Percentiles rank a stretch among this genome's conserved stretches.
Conservation (phyloP, 2,797 vertebrate genomes). For the Arctocebus calabarensis region DNA sequence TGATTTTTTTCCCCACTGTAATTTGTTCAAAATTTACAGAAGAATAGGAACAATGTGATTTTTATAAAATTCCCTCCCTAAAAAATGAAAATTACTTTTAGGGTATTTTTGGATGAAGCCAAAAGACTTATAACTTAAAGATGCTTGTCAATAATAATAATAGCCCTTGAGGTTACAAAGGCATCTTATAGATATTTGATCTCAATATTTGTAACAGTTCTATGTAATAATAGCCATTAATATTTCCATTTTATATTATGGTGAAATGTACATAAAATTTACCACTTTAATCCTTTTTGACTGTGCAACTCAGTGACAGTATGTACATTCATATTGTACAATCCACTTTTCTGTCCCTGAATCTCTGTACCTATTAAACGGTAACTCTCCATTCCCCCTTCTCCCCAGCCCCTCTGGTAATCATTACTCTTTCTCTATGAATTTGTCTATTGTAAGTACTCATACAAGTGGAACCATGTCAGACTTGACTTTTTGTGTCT, state of each 20-base stretch:
- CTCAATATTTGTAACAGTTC: neutral
- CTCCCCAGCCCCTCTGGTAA: neutral
- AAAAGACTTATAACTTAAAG: conserved; percentile 8
- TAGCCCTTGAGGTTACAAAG: neutral
- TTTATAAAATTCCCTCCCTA: neutral
- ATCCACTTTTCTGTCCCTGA: neutral
- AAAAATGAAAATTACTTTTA: neutral
- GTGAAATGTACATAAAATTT: neutral
- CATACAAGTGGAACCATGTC: neutral
- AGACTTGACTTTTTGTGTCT: conserved; percentile 4
- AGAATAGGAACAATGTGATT: neutral
- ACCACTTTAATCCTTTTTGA: neutral
- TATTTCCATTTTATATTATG: neutral
- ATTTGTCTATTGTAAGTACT: neutral
- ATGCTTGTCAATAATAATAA: neutral
- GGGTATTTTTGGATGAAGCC: conserved; percentile 12
- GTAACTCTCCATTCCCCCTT: neutral
- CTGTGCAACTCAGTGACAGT: neutral
- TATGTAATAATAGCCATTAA: neutral
- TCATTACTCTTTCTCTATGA: neutral
- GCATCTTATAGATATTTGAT: neutral
- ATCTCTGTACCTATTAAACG: neutral
- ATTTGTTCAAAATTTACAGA: neutral
- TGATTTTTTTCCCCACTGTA: neutral
- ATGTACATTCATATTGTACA: neutral